A percentile compares a stretch with the other conserved stretches of the same genome.
phyloP scores from a whole-genome alignment of 2,888 invertebrate genomes.

The Poecilobothrus nobilitatus region DNA sequence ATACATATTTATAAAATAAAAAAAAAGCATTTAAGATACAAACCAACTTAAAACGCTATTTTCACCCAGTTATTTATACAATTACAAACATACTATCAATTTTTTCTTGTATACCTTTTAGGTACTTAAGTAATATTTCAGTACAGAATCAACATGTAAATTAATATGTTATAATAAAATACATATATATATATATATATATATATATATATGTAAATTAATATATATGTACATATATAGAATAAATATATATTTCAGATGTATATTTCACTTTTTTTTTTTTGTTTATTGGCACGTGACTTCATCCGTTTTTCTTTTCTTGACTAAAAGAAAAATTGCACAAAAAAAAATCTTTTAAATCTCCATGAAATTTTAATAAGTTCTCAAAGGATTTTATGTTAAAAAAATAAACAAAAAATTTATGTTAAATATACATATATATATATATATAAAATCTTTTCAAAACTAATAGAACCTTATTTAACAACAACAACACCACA shows the following conservation, averaged over 20 bases:
- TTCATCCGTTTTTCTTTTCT: background rate
- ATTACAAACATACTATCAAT: no score
- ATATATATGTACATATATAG: no score
- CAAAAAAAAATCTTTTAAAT: background rate
- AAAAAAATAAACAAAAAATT: background rate
- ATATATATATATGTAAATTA: no score
- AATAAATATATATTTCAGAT: no score
- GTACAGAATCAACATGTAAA: no score
- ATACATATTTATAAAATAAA: background rate
- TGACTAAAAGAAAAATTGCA: background rate
- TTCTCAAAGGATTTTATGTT: background rate
- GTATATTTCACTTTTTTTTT: background rate
- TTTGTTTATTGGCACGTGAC: background rate
- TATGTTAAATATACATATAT: no score
- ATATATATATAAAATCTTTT: background rate
- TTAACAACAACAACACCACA: background rate
- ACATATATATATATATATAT: no score
- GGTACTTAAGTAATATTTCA: no score
- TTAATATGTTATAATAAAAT: no score
- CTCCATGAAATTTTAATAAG: background rate
- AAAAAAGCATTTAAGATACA: background rate
- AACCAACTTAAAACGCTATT: background rate
- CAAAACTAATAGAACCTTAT: background rate
- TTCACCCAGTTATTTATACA: background rate
- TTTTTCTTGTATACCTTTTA: no score